Percentiles rank a stretch among this genome's conserved stretches.
Evolutionary conservation across 2,888 invertebrate species (phyloP).

Genomic region (Eristalinus aeneus): DNA sequence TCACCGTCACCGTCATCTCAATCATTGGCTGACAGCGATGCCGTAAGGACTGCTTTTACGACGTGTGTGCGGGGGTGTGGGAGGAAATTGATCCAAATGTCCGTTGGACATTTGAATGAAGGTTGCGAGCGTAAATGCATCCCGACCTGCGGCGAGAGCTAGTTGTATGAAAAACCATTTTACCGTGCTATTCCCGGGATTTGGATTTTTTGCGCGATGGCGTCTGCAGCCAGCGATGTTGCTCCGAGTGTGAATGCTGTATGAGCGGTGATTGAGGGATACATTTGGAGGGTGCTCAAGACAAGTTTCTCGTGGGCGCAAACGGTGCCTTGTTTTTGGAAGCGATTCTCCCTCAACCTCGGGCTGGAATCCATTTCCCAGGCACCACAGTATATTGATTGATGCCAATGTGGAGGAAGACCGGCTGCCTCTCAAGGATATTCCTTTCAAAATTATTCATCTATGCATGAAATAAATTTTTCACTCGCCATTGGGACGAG

Average conservation of each 20-base stretch:
- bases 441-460: constrained; percentile 63
- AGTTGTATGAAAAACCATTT: constrained; percentile 20
- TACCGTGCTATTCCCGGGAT: constrained; percentile 26
- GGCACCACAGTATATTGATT: not conserved
- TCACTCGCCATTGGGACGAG: constrained; percentile 47
- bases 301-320: constrained; percentile 7
- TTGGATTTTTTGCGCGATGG: constrained; percentile 35
- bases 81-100: constrained; percentile 23
- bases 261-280: constrained; percentile 34
- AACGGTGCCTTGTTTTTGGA: not conserved
- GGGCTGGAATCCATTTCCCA: constrained; percentile 11
- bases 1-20: constrained; percentile 41
- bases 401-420: constrained; percentile 8
- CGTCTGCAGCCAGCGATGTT: not conserved
- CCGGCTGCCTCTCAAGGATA: not conserved
- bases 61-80: not conserved
- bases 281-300: constrained; percentile 16
- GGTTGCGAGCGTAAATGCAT: constrained; percentile 32
- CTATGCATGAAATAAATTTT: constrained; percentile 67
- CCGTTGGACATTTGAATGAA: not conserved
- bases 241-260: not conserved
- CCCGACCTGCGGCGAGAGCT: not conserved
- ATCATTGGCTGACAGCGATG: constrained; percentile 29
- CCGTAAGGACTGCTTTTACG: constrained; percentile 15
- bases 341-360: not conserved